These are phyloP conservation scores for Alosa sapidissima DNA, from an alignment of 2,797 vertebrate genomes.

Conservation along the genomic window DNA sequence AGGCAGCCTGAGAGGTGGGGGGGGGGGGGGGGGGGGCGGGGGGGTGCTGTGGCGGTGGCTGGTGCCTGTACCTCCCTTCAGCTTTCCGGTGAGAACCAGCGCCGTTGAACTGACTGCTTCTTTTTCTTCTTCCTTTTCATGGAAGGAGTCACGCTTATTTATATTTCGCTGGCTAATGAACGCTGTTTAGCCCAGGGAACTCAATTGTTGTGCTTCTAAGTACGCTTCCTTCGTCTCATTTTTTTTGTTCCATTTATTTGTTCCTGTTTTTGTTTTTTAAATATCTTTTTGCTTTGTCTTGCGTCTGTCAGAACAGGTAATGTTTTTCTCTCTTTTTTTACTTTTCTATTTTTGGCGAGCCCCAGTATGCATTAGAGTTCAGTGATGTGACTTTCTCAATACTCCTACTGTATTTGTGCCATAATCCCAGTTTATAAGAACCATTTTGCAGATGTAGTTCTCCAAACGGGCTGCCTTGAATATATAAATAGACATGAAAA, in stretches of 20 bases:
- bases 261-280: not conserved
- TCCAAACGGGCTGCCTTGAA: not conserved
- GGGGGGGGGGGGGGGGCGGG: not conserved
- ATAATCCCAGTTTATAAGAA: not conserved
- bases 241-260: not conserved
- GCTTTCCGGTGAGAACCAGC: not conserved
- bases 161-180: constrained; percentile 69
- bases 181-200: constrained; percentile 60
- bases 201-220: constrained; percentile 60
- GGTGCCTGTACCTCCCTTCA: constrained; percentile 38
- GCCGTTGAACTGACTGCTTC: not conserved
- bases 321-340: not conserved
- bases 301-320: constrained; percentile 48
- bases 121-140: constrained; percentile 4
- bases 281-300: constrained; percentile 50
- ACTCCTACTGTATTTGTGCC: not conserved
- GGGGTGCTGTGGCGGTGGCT: not conserved
- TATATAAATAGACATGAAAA: not conserved
- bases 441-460: not conserved
- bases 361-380: not conserved
- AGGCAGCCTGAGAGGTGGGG: not conserved
- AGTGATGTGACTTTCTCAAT: not conserved
- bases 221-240: not conserved
- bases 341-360: not conserved
- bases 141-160: constrained; percentile 71